Evolutionary conservation across 2,797 vertebrate genomes (phyloP), one percentile per base, ranked within the genome.

Genomic region (Ibycter americanus): DNA sequence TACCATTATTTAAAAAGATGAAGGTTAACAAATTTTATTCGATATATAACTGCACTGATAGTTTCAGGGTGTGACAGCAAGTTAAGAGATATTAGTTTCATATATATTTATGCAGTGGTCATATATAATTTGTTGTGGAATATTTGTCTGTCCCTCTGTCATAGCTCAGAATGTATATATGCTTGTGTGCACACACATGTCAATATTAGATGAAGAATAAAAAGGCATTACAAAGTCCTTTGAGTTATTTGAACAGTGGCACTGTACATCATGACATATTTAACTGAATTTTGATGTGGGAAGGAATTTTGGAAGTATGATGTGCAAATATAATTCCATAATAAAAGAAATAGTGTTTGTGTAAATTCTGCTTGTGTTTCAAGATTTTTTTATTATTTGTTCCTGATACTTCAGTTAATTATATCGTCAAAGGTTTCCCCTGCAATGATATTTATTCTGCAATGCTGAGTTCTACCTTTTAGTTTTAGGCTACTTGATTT

Each of bases 401-500:
- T 68, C 17, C 32, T 79, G 88, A 46, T 59, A 40, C 16, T 74
- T 94, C 47, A 62, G 19, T 34, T 79, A 55, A 88, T 42, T 16
- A 58, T 79, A 66, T 59, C 46, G 65, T 62, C 38, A 81, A 95
- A 88, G 31, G 29, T 78, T 95, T 84, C 46, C 17, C 14, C 14
- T 79, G 63, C 27, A 91, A 66, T 40, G 49, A 56, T 72, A 88
- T 94, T 91, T 77, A 62, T 87, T 95, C 72, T 7, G 0, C 34
- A 54, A 9, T 55, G 32, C 44, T 94, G 58, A 95, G 80, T 76
- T 78, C 61, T 83, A 67, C 56, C 52, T 94, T 90, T 96, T 72
- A 63, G 62, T 74, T 96, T 93, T 78, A 94, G 36, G 56, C 90
- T 95, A 63, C 89, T 91, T 96, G 74, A 89, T 97, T 96, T 95